Conservation (phyloP, 2,888 invertebrate genomes). For the Hirtodrosophila histrioides region DNA sequence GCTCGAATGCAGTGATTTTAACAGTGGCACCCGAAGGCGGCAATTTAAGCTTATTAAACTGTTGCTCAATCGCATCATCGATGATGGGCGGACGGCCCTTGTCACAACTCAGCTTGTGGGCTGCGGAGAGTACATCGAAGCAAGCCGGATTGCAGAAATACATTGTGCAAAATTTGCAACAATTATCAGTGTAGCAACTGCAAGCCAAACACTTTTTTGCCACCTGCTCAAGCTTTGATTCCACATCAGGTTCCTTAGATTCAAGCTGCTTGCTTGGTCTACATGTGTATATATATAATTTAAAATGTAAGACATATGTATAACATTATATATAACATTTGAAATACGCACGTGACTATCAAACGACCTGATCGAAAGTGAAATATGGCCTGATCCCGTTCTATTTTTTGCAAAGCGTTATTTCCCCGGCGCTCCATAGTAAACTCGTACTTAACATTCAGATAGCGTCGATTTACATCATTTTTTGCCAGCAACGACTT, state of each 20-base stretch:
- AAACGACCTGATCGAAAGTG: conserved; percentile 70
- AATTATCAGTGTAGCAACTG: conserved; percentile 36
- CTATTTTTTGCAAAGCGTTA: conserved; percentile 8
- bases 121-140: conserved; percentile 54
- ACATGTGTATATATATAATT: not conserved
- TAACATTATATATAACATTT: not conserved
- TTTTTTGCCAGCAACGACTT: conserved; percentile 51
- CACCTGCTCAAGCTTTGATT: conserved; percentile 4
- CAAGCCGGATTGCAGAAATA: conserved; percentile 77
- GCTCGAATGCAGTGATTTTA: conserved; percentile 77
- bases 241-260: not conserved
- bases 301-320: no score
- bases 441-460: conserved; percentile 72
- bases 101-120: conserved; percentile 39
- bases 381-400: conserved; percentile 37
- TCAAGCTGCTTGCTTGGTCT: conserved; percentile 10
- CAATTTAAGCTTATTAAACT: conserved; percentile 34
- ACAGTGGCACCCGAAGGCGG: conserved; percentile 71
- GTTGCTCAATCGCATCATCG: conserved; percentile 1
- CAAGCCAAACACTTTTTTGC: conserved; percentile 42
- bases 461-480: conserved; percentile 64
- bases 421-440: conserved; percentile 66
- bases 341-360: conserved; percentile 58
- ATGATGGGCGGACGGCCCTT: conserved; percentile 9
- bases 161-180: conserved; percentile 55